phyloP scores from a whole-genome alignment of 2,888 invertebrate genomes.

The Leptothorax acervorum region DNA sequence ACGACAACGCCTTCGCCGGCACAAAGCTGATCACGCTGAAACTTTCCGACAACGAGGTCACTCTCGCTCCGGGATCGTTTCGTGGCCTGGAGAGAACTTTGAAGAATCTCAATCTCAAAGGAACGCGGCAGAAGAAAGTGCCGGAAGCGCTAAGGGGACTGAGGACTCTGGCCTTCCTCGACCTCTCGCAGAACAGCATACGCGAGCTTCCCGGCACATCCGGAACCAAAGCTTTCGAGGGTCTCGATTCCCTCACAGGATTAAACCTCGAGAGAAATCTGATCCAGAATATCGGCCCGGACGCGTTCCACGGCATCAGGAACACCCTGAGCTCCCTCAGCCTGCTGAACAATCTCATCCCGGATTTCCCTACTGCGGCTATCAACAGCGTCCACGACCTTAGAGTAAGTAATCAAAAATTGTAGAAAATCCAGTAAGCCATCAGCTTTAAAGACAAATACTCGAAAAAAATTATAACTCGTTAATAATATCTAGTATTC shows the following conservation, averaged over 20 bases:
- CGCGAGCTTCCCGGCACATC: slow-evolving; percentile 92
- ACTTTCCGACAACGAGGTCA: slow-evolving; percentile 95
- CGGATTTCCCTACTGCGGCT: slow-evolving; percentile 94
- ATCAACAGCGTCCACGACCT: slow-evolving; percentile 92
- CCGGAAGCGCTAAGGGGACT: slow-evolving; percentile 93
- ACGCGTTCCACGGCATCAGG: slow-evolving; percentile 93
- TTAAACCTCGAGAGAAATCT: slow-evolving; percentile 95
- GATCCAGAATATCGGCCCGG: slow-evolving; percentile 91
- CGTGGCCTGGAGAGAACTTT: slow-evolving; percentile 93
- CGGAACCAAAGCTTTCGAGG: slow-evolving; percentile 90
- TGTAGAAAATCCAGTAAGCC: background rate
- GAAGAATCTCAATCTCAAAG: slow-evolving; percentile 96
- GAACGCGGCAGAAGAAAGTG: slow-evolving; percentile 92
- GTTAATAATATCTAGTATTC: background rate
- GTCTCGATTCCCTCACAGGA: slow-evolving; percentile 93
- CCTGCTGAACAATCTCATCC: slow-evolving; percentile 94
- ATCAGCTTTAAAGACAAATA: background rate
- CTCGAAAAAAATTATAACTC: background rate
- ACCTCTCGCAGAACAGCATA: slow-evolving; percentile 95
- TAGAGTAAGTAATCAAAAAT: slow-evolving; percentile 85
- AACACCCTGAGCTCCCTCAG: slow-evolving; percentile 95
- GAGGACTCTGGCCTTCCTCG: slow-evolving; percentile 93
- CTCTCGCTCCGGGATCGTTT: slow-evolving; percentile 90
- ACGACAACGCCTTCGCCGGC: slow-evolving; percentile 92
- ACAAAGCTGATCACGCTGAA: slow-evolving; percentile 93